Evolutionary conservation across 2,797 vertebrate species (phyloP).

Genomic region (Anguilla anguilla): DNA sequence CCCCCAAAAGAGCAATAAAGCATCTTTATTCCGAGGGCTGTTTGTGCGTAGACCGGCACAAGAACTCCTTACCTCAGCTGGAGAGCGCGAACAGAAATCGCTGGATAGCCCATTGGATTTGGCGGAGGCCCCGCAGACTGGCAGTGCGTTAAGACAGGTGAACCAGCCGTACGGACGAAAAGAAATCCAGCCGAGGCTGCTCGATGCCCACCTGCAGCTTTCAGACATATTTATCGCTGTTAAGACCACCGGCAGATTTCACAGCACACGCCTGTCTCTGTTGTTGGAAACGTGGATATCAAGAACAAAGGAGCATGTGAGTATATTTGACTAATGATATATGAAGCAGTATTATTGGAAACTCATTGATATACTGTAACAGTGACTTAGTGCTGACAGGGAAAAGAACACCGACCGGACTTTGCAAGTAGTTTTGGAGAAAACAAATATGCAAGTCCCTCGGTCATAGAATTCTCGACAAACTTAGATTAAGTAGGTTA

Average conservation of each 20-base stretch:
- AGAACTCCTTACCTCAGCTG: neutral
- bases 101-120: neutral
- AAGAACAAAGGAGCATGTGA: slow-evolving; percentile 79
- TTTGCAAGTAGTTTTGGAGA: neutral
- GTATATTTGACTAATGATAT: slow-evolving; percentile 46
- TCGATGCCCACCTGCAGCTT: slow-evolving; percentile 46
- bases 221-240: slow-evolving; percentile 84
- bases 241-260: slow-evolving; percentile 87
- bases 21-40: neutral
- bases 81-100: slow-evolving; percentile 13
- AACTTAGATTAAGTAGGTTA: neutral
- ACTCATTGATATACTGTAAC: neutral
- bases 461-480: neutral
- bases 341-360: neutral
- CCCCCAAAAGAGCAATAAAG: neutral
- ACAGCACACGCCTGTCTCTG: slow-evolving; percentile 79
- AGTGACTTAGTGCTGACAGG: neutral
- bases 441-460: neutral
- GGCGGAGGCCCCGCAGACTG: neutral
- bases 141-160: neutral
- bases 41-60: slow-evolving; percentile 24
- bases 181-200: neutral
- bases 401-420: neutral
- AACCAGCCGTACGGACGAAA: neutral
- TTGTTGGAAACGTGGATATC: slow-evolving; percentile 92